A percentile compares a stretch with the other conserved stretches of the same genome.
phyloP scores from a whole-genome alignment of 2,888 invertebrate species.

The Dicyrtoma fusca region DNA sequence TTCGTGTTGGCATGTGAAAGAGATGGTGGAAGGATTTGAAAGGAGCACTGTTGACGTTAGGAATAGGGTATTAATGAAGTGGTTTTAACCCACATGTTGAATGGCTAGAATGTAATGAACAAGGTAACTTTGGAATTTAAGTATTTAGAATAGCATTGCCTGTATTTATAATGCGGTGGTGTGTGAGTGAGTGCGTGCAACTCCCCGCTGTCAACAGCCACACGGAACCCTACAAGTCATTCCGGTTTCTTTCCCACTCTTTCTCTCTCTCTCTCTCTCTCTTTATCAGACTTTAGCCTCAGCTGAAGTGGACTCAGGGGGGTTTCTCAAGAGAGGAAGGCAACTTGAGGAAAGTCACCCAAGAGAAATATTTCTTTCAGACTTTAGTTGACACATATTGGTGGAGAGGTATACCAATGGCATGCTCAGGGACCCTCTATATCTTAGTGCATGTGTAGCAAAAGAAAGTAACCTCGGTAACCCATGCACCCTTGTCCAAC shows the following conservation, averaged over 20 bases:
- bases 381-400: neutral
- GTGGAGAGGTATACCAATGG: too few relatives aligned
- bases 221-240: neutral
- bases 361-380: slow-evolving; percentile 12
- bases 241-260: too few relatives aligned
- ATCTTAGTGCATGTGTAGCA: neutral
- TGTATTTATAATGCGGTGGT: neutral
- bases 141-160: neutral
- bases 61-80: too few relatives aligned
- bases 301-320: neutral
- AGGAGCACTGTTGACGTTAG: too few relatives aligned
- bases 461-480: neutral
- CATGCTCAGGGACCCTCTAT: too few relatives aligned
- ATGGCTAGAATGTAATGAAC: neutral
- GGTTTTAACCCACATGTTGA: too few relatives aligned
- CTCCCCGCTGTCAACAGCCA: neutral
- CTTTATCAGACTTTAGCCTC: neutral
- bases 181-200: neutral
- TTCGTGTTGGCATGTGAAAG: too few relatives aligned
- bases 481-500: too few relatives aligned
- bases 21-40: too few relatives aligned
- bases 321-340: slow-evolving; percentile 1
- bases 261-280: neutral
- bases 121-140: neutral
- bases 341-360: neutral